Percentiles rank a stretch among this genome's conserved stretches.
phyloP scores from a whole-genome alignment of 2,797 vertebrate genomes.

The Phalloptychus januarius region DNA sequence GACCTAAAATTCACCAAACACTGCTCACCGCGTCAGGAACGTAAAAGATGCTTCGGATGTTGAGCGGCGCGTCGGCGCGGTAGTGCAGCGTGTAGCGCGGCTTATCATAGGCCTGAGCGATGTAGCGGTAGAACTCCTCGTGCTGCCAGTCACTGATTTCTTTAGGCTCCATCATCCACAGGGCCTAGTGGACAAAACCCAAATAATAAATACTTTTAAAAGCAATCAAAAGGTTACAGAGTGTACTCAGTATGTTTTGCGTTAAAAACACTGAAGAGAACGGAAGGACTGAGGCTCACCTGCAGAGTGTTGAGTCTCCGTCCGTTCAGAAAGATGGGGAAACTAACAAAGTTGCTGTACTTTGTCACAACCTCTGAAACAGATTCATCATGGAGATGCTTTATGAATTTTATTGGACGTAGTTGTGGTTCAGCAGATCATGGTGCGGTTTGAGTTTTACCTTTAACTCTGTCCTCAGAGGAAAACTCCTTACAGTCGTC shows the following conservation, averaged over 20 bases:
- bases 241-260: background rate
- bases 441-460: conserved; percentile 63
- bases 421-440: background rate
- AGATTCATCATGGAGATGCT: background rate
- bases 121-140: conserved; percentile 93
- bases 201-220: background rate
- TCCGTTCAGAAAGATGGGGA: conserved; percentile 93
- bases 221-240: background rate
- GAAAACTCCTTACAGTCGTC: conserved; percentile 93
- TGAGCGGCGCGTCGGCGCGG: conserved; percentile 91
- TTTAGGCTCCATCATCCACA: conserved; percentile 97
- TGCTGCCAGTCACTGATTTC: conserved; percentile 92
- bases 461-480: conserved; percentile 89
- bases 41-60: conserved; percentile 96
- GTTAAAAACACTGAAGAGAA: background rate
- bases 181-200: conserved; percentile 77
- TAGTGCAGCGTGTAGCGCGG: conserved; percentile 95
- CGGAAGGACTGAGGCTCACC: conserved; percentile 74
- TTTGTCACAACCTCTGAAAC: conserved; percentile 92
- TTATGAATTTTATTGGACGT: background rate
- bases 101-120: conserved; percentile 88
- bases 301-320: conserved; percentile 91
- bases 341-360: conserved; percentile 98
- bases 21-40: conserved; percentile 87
- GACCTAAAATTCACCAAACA: background rate